Conservation (phyloP, 2,888 invertebrate species). For the Phasia obesa region DNA sequence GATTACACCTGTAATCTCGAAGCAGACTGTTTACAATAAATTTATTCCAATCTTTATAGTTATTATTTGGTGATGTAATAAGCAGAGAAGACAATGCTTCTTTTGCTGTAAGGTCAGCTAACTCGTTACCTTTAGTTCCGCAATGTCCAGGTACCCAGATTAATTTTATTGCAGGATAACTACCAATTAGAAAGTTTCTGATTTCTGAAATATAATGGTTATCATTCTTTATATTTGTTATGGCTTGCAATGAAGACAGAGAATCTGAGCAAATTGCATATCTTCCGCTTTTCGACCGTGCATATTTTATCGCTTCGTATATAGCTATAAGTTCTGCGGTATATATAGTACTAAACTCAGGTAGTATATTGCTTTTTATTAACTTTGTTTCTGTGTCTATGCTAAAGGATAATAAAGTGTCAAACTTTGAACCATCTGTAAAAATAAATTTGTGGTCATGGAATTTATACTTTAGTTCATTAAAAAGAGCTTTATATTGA, state of each 20-base stretch:
- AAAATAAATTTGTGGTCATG: background rate
- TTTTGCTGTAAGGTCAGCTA: too few relatives aligned
- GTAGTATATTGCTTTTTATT: background rate
- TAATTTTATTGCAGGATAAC: too few relatives aligned
- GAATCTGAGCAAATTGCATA: conserved; percentile 11
- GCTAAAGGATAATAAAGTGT: conserved; percentile 1
- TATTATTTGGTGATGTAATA: too few relatives aligned
- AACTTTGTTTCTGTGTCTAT: background rate
- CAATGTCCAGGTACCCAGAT: too few relatives aligned
- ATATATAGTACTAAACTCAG: conserved; percentile 5
- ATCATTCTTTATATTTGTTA: background rate
- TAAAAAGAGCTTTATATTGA: background rate
- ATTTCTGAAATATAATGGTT: background rate
- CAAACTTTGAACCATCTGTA: background rate
- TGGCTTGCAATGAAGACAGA: conserved; percentile 3
- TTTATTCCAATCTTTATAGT: too few relatives aligned
- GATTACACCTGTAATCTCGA: too few relatives aligned
- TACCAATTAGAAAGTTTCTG: background rate
- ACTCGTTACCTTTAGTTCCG: too few relatives aligned
- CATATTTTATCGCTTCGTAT: background rate
- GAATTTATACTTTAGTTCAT: conserved; percentile 7
- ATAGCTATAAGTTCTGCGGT: conserved; percentile 11
- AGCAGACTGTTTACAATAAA: too few relatives aligned
- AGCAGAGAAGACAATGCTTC: too few relatives aligned
- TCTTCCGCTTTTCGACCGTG: background rate